Evolutionary conservation across 2,888 invertebrate species (phyloP).

Genomic region (Chrysodeixis includens): DNA sequence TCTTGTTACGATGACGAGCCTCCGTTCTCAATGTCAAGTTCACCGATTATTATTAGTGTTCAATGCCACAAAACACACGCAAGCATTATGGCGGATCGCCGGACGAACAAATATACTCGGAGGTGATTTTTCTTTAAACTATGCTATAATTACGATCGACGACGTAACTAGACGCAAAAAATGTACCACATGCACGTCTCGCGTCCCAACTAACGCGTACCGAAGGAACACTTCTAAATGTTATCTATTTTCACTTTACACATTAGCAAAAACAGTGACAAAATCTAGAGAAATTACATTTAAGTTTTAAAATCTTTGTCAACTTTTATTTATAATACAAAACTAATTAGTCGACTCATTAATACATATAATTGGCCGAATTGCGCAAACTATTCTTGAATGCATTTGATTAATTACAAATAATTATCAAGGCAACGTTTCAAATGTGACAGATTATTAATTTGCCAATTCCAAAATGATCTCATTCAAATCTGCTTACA

Average conservation of each 20-base stretch:
- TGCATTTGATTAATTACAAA: background rate
- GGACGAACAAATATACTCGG: constrained; percentile 68
- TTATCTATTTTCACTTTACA: background rate
- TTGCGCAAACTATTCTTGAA: constrained; percentile 1
- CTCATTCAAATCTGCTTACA: too few relatives aligned
- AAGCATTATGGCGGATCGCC: constrained; percentile 76
- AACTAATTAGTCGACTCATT: background rate
- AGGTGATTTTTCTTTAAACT: constrained; percentile 55
- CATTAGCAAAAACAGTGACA: background rate
- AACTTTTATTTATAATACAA: background rate
- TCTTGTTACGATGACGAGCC: constrained; percentile 87
- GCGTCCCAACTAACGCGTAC: constrained; percentile 13
- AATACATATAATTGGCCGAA: background rate
- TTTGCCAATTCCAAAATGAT: background rate
- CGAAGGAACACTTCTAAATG: constrained; percentile 18
- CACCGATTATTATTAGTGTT: constrained; percentile 89
- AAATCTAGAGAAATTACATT: background rate
- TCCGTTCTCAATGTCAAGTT: constrained; percentile 89
- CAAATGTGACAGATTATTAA: too few relatives aligned
- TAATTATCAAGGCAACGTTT: background rate
- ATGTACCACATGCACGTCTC: constrained; percentile 21
- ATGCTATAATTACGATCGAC: constrained; percentile 51
- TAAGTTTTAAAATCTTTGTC: background rate
- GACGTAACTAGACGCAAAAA: constrained; percentile 41
- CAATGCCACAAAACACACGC: constrained; percentile 88